Base-by-base conservation (phyloP, 1,140 invertebrate species). In the Drosophila pallidifrons region DNA sequence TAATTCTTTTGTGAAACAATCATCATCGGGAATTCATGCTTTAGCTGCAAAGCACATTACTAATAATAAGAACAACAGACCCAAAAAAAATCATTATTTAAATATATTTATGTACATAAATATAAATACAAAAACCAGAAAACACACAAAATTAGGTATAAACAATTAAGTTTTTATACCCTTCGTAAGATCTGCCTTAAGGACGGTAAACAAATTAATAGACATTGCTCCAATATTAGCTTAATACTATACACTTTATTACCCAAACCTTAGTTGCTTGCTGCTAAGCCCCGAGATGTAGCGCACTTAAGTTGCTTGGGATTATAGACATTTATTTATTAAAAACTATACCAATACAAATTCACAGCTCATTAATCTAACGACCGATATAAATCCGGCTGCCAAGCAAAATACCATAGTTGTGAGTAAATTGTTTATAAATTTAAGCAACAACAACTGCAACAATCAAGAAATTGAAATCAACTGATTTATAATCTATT, bases 311-410 rank as follows among this genome's bases (percentile, higher is more conserved):
- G 67, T 86, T 86, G 81, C 70, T 79, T 86, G 5, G 45, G 69
- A 83, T 88, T 35, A 45, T 67, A 80, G 74, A 73, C 25, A 79
- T 77, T 82, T 82, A 81, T 87, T 89, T 83, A 89, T 81, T 89
- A 87, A 79, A 87, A 64, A 73, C 55, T 88, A 25, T 25, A 82
- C 73, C 79, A 82, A 83, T 87, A 87, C 83, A 77, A 88, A 87
- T 87, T 87, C 83, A 89, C 83, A 87, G 83, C 85, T 69, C 83
- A 83, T 87, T 83, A 87, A 87, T 88, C 83, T 87, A 83, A 89
- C 83, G 85, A 87, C 83, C 85, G 83, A 87, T 87, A 87, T 87
- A 83, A 87, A 87, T 87, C 83, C 83, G 83, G 85, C 85, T 78
- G 83, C 81, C 77, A 88, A 89, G 83, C 80, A 72, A 89, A 89